Evolutionary conservation across 2,888 invertebrate genomes (phyloP).

Genomic region (Papilio gigon): DNA sequence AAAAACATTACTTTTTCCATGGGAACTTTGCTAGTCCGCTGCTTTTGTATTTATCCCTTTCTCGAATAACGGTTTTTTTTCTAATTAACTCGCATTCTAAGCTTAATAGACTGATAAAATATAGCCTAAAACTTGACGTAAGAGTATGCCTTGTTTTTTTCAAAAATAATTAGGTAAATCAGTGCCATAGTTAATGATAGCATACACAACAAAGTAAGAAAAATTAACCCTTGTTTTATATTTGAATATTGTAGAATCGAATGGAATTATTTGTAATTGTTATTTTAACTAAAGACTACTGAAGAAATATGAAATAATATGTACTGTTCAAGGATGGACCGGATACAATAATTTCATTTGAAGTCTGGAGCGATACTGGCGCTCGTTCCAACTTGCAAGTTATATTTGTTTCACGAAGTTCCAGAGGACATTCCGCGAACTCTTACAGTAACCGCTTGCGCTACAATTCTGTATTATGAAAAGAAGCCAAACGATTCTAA

Average conservation of each 20-base stretch:
- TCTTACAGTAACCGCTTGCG: conserved; percentile 31
- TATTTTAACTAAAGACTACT: not conserved
- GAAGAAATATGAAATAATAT: conserved; percentile 1
- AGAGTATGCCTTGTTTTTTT: too few species aligned
- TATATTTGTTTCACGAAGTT: conserved; percentile 41
- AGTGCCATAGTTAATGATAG: too few species aligned
- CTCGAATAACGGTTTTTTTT: too few species aligned
- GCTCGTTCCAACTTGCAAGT: conserved; percentile 39
- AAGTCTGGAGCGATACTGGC: conserved; percentile 31
- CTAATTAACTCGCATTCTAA: too few species aligned
- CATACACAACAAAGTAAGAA: too few species aligned
- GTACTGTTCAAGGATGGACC: conserved; percentile 1
- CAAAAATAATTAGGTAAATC: too few species aligned
- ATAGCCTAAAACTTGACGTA: too few species aligned
- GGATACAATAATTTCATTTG: conserved; percentile 34
- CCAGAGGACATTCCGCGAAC: conserved; percentile 26
- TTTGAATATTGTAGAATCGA: not conserved
- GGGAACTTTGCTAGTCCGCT: too few species aligned
- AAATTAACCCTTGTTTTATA: too few species aligned
- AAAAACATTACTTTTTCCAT: too few species aligned
- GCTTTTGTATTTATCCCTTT: too few species aligned
- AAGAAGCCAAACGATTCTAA: conserved; percentile 1
- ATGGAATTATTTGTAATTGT: not conserved
- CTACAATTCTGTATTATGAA: conserved; percentile 27
- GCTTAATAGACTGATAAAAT: too few species aligned